Base-by-base conservation (phyloP, 2,797 vertebrate genomes). In the Mastacembelus armatus region DNA sequence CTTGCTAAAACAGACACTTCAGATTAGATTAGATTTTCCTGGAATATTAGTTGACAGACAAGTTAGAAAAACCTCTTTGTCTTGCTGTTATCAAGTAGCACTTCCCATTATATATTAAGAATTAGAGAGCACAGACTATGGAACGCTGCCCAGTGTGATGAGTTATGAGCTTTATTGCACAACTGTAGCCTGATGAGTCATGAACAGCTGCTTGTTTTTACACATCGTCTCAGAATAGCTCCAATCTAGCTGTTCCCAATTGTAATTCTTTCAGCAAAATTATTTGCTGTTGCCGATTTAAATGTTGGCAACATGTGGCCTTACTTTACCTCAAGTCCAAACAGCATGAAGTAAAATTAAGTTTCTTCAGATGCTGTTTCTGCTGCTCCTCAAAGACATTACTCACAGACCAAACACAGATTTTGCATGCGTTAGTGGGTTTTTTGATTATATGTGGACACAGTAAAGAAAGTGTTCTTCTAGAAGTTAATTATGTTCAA, bases 151-250 rank as follows among this genome's bases (percentile, higher is more conserved):
- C 33, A 6, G 55, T 45, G 58, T 54, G 59, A 69, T 85, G 83
- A 82, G 72, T 76, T 71, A 51, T 33, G 38, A 65, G 47, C 32
- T 10, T 73, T 64, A 56, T 70, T 77, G 52, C 62, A 22, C 74
- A 80, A 65, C 58, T 51, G 50, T 22, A 69, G 68, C 36, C 45
- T 22, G 6, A 73, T 84, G 78, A 88, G 36, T 85, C 77, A 88
- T 39, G 14, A 78, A 60, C 80, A 81, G 77, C 72, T 78, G 64
- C 29, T 38, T 35, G 56, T 54, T 83, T 83, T 82, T 81, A 80
- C 79, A 64, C 65, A 38, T 67, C 24, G 45, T 52, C 51, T 62
- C 45, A 80, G 69, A 88, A 86, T 83, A 83, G 61, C 75, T 75
- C 12, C 29, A 42, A 55, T 59, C 55, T 48, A 49, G 22, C 32